Conservation (phyloP, 2,888 invertebrate genomes). For the Xylota sylvarum region DNA sequence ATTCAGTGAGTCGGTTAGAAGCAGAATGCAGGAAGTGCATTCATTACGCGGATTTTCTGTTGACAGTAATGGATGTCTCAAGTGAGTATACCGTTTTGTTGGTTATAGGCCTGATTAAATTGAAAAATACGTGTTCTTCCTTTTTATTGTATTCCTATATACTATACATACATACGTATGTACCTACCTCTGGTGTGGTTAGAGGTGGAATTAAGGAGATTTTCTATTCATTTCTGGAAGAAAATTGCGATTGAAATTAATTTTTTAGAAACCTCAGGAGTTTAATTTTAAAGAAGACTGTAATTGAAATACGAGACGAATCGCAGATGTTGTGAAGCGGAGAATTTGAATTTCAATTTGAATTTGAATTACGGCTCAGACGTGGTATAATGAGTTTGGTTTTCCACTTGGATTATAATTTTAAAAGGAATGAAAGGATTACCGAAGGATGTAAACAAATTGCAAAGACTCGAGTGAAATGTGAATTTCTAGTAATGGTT, state of each 20-base stretch:
- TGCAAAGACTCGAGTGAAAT: background rate
- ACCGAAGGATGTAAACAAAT: background rate
- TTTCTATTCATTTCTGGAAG: slow-evolving; percentile 2
- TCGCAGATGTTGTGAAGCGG: background rate
- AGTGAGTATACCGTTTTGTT: slow-evolving; percentile 26
- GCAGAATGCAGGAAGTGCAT: slow-evolving; percentile 17
- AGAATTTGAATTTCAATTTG: background rate
- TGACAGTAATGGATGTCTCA: slow-evolving; percentile 28
- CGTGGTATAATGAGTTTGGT: background rate
- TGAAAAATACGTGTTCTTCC: background rate
- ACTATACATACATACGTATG: too few species aligned
- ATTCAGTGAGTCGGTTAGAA: slow-evolving; percentile 24
- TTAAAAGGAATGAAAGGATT: background rate
- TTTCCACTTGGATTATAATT: background rate
- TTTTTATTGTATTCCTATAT: background rate
- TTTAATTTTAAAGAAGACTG: background rate
- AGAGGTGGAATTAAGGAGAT: background rate
- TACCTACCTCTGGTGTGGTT: background rate
- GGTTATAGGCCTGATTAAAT: slow-evolving; percentile 47
- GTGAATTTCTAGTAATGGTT: background rate
- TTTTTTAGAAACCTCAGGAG: background rate
- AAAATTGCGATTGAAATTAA: background rate
- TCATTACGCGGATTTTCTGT: slow-evolving; percentile 37
- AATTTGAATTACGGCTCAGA: background rate
- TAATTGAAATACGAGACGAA: background rate